These are phyloP conservation scores for Drosophila pandora DNA, from an alignment of 1,140 invertebrate genomes.

Conservation along the genomic window DNA sequence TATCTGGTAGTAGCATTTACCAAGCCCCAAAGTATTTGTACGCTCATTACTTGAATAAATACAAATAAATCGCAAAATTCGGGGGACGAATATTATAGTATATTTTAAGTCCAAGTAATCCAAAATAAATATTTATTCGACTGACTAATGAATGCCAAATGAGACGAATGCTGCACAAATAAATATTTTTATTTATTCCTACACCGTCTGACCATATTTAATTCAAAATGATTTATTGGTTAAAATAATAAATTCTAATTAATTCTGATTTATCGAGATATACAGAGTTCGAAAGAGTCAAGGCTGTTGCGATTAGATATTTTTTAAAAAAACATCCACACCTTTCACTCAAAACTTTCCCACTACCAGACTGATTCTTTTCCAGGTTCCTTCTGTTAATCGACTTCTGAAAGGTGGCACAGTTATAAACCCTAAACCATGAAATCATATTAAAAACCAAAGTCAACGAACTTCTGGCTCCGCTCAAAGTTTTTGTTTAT, in stretches of 20 bases:
- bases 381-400: neutral
- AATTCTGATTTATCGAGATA: neutral
- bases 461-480: slow-evolving; percentile 45
- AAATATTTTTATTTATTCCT: slow-evolving; percentile 8
- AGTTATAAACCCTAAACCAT: slow-evolving; percentile 52
- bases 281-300: slow-evolving; percentile 6
- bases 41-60: slow-evolving; percentile 50
- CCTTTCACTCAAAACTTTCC: slow-evolving; percentile 40
- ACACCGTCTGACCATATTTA: slow-evolving; percentile 4
- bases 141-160: slow-evolving; percentile 21
- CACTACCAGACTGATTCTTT: slow-evolving; percentile 3
- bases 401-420: slow-evolving; percentile 25
- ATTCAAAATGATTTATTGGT: slow-evolving; percentile 14
- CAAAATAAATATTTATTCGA: slow-evolving; percentile 32
- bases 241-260: slow-evolving; percentile 9
- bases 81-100: slow-evolving; percentile 15
- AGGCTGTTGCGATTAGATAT: slow-evolving; percentile 1
- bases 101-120: slow-evolving; percentile 10
- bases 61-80: slow-evolving; percentile 14
- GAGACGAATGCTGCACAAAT: slow-evolving; percentile 2
- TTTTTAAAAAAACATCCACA: neutral
- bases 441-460: slow-evolving; percentile 49
- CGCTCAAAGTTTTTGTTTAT: slow-evolving; percentile 28
- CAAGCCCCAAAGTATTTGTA: slow-evolving; percentile 6
- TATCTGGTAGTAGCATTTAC: slow-evolving; percentile 26